Base-by-base conservation (phyloP, 2,113 vertebrate genomes). In the Toxotes jaculatrix region DNA sequence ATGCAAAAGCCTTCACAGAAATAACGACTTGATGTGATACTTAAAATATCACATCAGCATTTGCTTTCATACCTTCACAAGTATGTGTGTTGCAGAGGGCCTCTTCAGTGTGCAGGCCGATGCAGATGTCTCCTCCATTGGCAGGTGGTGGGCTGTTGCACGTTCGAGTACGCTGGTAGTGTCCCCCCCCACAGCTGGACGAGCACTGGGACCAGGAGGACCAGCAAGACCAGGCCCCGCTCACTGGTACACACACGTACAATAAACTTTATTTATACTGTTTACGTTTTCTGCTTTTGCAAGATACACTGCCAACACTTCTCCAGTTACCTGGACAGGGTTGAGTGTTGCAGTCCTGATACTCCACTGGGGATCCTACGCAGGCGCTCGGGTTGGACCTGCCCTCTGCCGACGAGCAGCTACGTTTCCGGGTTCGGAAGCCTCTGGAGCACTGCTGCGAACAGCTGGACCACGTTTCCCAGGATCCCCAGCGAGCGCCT, bases 141-240 rank as follows among this genome's bases (percentile, higher is more conserved):
- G 96, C 95, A 0, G 98, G 97, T 0, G 95, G 85, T 0, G 98
- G 98, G 85, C 94, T 97, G 13, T 94, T 96, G 93, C 98, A 99
- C 0, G 96, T 96, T 14, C 98, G 97, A 0, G 97, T 97, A 31
- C 98, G 94, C 95, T 96, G 97, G 83, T 97, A 97, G 87, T 98
- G 97, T 3, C 98, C 98, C 0, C 97, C 96, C 5, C 97, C 97
- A 57, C 98, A 99, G 2, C 96, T 97, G 1, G 96, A 94, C 0
- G 98, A 97, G 91, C 98, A 99, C 63, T 96, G 96, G 0, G 98
- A 97, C 98, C 98, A 99, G 11, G 97, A 91, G 0, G 98, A 97
- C 98, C 98, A 99, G 88, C 98, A 99, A 0, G 98, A 96, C 98
- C 98, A 99, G 21, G 93, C 81, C 13, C 98, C 98, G 27, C 96